These are phyloP conservation scores for Odontophorus gujanensis DNA, from an alignment of 2,113 vertebrate genomes.

Conservation along the genomic window DNA sequence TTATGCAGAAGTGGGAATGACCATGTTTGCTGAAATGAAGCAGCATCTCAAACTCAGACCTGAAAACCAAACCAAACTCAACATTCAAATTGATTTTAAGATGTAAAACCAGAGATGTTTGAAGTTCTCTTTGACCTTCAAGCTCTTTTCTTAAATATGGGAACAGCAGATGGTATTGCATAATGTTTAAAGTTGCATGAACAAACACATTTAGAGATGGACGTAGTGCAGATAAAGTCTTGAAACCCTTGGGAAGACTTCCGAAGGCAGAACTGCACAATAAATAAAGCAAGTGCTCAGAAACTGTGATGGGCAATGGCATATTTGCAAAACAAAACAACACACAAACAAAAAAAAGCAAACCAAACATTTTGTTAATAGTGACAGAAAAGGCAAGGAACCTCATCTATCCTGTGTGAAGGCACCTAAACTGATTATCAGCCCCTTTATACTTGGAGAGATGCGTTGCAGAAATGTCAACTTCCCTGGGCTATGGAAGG, in stretches of 20 bases:
- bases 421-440: not conserved
- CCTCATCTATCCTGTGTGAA: not conserved
- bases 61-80: not conserved
- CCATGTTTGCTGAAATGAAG: not conserved
- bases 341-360: not conserved
- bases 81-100: not conserved
- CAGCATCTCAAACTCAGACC: not conserved
- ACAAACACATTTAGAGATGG: not conserved
- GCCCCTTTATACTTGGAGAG: not conserved
- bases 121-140: slow-evolving; percentile 15
- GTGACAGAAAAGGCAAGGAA: not conserved
- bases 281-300: not conserved
- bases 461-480: not conserved
- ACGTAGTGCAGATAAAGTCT: not conserved
- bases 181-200: slow-evolving; percentile 19
- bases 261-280: not conserved
- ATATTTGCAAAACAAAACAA: not conserved
- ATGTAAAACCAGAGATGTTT: not conserved
- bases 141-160: slow-evolving; percentile 4
- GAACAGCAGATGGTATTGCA: slow-evolving; percentile 9
- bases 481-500: not conserved
- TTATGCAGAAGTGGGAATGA: not conserved
- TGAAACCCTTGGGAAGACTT: not conserved
- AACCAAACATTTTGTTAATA: not conserved
- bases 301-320: not conserved